Base-by-base conservation (phyloP, 2,113 vertebrate species). In the Caranx ignobilis region DNA sequence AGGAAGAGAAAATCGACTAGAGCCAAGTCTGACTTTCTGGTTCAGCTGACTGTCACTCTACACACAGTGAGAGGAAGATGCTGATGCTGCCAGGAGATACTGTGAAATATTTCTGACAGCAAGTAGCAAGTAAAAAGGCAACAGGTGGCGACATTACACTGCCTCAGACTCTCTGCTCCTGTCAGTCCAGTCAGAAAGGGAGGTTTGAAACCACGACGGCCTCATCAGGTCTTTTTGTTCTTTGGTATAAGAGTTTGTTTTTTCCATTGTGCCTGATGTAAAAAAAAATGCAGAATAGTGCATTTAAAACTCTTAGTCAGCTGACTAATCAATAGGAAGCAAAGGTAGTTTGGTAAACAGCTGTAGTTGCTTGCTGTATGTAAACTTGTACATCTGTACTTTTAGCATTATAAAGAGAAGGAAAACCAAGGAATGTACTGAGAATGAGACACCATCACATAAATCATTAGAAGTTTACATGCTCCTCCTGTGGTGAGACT, bases 131-230 rank as follows among this genome's bases (percentile, higher is more conserved):
- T 26, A 15, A 62, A 79, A 68, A 16, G 62, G 19, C 92, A 93
- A 64, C 65, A 92, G 92, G 52, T 85, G 90, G 92, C 89, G 63
- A 70, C 76, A 79, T 83, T 54, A 35, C 37, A 50, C 71, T 45
- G 54, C 0, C 8, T 63, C 10, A n/a, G 56, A 19, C 9, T 45
- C 15, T 5, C 59, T 52, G 18, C 15, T 5, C 12, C 39, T 54
- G n/a, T 11, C 3, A 34, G 5, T 1, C 1, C 18, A 2, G 0
- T 7, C 18, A 12, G 10, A 48, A 21, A 37, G 21, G 4, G 37
- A 31, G 32, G 31, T 35, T 32, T 68, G 2, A 43, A 70, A 66
- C 37, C 5, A 68, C 6, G 11, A 26, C 3, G 10, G 26, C 47
- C 39, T 35, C 6, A 3, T 6, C 21, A 21, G 1, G 1, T 3